Base-by-base conservation (phyloP, 1,140 invertebrate species). In the Neodiprion fabricii region DNA sequence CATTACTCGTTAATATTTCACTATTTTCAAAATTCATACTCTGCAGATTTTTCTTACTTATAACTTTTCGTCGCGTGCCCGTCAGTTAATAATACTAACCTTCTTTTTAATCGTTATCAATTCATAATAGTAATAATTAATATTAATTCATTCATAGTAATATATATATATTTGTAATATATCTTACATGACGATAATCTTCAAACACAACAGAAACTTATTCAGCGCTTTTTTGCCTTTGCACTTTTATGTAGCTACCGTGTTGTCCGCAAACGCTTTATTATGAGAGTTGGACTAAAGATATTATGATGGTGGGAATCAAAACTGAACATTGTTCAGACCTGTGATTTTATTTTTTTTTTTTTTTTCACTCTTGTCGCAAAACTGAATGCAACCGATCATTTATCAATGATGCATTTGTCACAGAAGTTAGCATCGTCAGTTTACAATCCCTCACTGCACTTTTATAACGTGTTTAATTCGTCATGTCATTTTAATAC, bases 401-500 rank as follows among this genome's bases (percentile, higher is more conserved):
- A 40, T 40, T 40, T 40, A 2, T 5, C 1, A 40, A 40, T 40
- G 28, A 5, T 40, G 5, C 28, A 40, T 40, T 40, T 40, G 28
- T 40, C 28, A 12, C n/a, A 61, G 53, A 61, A 61, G n/a, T 61
- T 17, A 61, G 11, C 53, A 61, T 17, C 53, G 53, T 61, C 53
- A 11, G 53, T 61, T 17, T 12, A 61, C 9, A 12, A 61, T 17
- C 53, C 53, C 4, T 61, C 7, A 17, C 53, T 61, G 53, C 53
- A 61, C 53, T 61, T 61, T 61, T 61, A 61, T 12, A 61, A 61
- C 53, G 53, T 61, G 53, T 4, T 61, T 61, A n/a, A 61, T 74
- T 48, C 73, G 72, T 70, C 69, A 67, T 79, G 72, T 79, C 65
- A 78, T 75, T 74, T 40, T 40, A 40, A 40, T 40, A 40, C 28